These are phyloP conservation scores for Eristalis intricaria DNA, from an alignment of 2,888 invertebrate species.

Conservation along the genomic window DNA sequence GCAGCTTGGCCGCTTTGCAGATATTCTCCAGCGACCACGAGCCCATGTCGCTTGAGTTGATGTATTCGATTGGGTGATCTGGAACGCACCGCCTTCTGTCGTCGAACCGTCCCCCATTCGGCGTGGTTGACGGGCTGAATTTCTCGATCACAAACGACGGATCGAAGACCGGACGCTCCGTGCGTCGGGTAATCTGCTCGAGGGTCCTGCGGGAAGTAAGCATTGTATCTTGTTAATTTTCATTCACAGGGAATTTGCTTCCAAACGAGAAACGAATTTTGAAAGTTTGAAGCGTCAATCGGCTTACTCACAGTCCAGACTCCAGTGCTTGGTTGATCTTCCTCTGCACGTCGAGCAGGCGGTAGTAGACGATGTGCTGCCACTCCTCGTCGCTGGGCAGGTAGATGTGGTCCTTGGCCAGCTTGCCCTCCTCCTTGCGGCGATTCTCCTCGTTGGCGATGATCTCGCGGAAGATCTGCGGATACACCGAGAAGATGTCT, in stretches of 20 bases:
- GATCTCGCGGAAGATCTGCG: constrained; percentile 85
- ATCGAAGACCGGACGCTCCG: constrained; percentile 77
- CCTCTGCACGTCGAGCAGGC: constrained; percentile 83
- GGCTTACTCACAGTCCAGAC: constrained; percentile 75
- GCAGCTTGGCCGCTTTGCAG: constrained; percentile 78
- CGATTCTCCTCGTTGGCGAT: constrained; percentile 82
- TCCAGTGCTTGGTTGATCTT: constrained; percentile 80
- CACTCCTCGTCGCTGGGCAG: constrained; percentile 84
- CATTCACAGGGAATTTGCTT: constrained; percentile 22
- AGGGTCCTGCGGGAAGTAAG: constrained; percentile 68
- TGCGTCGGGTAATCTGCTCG: constrained; percentile 74
- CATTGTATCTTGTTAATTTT: constrained; percentile 22
- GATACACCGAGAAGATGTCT: constrained; percentile 86
- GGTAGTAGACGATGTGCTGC: constrained; percentile 83
- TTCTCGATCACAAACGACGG: constrained; percentile 74
- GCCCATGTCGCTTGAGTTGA: constrained; percentile 71
- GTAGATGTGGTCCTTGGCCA: constrained; percentile 77
- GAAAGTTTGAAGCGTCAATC: background rate
- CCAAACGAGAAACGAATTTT: too few species aligned
- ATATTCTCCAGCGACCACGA: constrained; percentile 77
- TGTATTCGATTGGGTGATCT: constrained; percentile 75
- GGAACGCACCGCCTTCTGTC: constrained; percentile 73
- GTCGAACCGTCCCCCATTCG: constrained; percentile 66
- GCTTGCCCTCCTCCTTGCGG: constrained; percentile 79
- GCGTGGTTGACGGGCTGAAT: constrained; percentile 75